A percentile compares a stretch with the other conserved stretches of the same genome.
phyloP scores from a whole-genome alignment of 2,797 vertebrate species.

The Vespertilio murinus region DNA sequence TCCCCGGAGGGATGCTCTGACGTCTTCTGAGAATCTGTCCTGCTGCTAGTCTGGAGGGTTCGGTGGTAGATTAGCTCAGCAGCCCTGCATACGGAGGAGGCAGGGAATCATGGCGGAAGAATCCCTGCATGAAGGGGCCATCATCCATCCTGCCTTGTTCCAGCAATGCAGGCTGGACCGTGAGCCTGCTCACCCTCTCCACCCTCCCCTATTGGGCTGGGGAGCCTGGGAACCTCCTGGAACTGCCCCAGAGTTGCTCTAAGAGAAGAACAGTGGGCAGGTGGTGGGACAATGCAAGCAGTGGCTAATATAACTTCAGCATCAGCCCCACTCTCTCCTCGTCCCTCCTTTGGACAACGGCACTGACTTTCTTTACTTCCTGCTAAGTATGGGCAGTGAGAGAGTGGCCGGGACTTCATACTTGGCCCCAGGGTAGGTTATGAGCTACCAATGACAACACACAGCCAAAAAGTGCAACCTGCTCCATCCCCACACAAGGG shows the following conservation, averaged over 20 bases:
- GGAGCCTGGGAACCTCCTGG: not conserved
- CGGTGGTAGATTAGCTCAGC: not conserved
- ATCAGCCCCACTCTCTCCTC: not conserved
- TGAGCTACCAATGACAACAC: not conserved
- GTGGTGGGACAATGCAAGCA: not conserved
- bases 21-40: not conserved
- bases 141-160: not conserved
- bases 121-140: too few relatives aligned
- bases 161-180: not conserved
- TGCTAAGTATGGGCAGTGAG: not conserved
- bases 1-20: not conserved
- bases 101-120: not conserved
- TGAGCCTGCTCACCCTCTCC: too few relatives aligned
- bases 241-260: not conserved
- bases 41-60: not conserved
- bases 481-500: not conserved
- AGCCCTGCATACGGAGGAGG: not conserved
- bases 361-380: not conserved
- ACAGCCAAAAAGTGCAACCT: not conserved
- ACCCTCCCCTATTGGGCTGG: not conserved
- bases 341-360: not conserved
- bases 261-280: not conserved
- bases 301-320: not conserved
- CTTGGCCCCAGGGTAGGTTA: not conserved
- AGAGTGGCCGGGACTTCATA: not conserved